phyloP scores from a whole-genome alignment of 2,797 vertebrate species.

The Choloepus didactylus region DNA sequence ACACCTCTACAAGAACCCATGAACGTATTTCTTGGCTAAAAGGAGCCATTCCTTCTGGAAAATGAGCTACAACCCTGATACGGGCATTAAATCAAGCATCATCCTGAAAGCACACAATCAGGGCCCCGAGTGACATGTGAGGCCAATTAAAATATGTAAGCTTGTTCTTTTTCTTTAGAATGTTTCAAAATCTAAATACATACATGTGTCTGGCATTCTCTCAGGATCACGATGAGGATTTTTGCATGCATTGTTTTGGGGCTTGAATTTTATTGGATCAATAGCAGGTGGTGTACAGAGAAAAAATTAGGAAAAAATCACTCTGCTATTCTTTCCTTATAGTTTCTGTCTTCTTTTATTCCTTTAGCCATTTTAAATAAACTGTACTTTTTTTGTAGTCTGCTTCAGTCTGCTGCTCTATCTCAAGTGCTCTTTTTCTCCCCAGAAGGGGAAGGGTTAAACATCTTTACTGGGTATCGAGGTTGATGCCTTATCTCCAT shows the following conservation, averaged over 20 bases:
- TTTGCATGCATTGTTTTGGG: background rate
- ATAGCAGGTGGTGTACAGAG: constrained; percentile 22
- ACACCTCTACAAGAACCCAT: background rate
- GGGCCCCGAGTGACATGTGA: constrained; percentile 6
- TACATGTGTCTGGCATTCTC: constrained; percentile 60
- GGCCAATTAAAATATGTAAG: constrained; percentile 64
- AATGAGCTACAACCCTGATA: background rate
- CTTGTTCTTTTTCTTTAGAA: constrained; percentile 40
- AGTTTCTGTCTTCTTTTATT: background rate
- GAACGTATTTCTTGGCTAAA: constrained; percentile 50
- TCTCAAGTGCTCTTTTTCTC: background rate
- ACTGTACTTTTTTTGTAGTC: background rate
- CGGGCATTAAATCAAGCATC: constrained; percentile 34
- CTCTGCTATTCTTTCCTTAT: background rate
- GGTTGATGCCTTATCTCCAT: background rate
- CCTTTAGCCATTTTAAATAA: background rate
- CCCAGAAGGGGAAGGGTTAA: background rate
- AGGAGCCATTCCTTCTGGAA: constrained; percentile 20
- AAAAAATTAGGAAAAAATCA: background rate
- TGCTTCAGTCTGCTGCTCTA: background rate
- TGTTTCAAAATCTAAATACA: constrained; percentile 16
- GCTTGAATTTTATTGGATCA: constrained; percentile 45
- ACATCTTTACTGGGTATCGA: background rate
- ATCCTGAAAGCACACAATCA: constrained; percentile 25
- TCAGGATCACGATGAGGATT: background rate